Conservation (phyloP, 2,888 invertebrate species). For the Dryomyza anilis region DNA sequence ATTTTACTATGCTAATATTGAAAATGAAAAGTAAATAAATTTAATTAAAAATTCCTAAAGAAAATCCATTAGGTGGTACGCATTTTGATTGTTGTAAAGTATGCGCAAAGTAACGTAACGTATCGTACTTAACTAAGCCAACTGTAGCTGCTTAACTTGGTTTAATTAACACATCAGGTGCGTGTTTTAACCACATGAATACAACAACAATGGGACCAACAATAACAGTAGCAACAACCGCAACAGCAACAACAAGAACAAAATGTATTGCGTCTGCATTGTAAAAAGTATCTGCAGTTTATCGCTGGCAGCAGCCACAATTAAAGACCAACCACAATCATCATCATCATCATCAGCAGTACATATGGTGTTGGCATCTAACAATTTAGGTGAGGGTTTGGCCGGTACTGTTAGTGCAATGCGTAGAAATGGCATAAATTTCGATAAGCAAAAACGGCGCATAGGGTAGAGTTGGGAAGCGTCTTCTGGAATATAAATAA, state of each 20-base stretch:
- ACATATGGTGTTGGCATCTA: slow-evolving; percentile 7
- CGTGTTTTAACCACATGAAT: no score
- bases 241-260: not conserved
- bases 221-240: not conserved
- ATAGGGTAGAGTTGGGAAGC: not conserved
- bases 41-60: not conserved
- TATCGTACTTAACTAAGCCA: not conserved
- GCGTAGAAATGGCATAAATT: slow-evolving; percentile 8
- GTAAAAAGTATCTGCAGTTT: no score
- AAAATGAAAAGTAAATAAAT: not conserved
- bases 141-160: slow-evolving; percentile 3
- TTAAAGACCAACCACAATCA: slow-evolving; percentile 2
- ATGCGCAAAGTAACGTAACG: slow-evolving; percentile 3
- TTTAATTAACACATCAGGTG: slow-evolving; percentile 11
- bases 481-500: no score
- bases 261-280: no score
- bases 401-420: slow-evolving; percentile 9
- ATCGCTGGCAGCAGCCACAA: no score
- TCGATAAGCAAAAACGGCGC: not conserved
- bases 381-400: not conserved
- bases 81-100: not conserved
- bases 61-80: not conserved
- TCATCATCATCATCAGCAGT: not conserved
- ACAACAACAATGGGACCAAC: not conserved
- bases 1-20: not conserved